Evolutionary conservation across 2,888 invertebrate genomes (phyloP).

Genomic region (Drosophila subquinaria): DNA sequence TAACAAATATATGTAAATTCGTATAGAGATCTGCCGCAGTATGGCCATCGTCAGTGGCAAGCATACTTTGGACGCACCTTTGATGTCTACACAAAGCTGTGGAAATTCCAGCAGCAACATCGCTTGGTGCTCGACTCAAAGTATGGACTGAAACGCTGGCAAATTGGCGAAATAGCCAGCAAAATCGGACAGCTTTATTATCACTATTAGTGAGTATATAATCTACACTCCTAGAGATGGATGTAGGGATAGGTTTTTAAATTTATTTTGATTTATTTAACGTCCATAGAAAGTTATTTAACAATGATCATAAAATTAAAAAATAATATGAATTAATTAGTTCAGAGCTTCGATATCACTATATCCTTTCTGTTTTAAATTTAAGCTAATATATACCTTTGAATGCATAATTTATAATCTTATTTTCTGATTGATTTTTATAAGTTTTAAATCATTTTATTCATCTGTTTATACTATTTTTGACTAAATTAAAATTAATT

Average conservation of each 20-base stretch:
- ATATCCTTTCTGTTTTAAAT: too few relatives aligned
- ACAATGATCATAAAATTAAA: too few relatives aligned
- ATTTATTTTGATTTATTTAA: not conserved
- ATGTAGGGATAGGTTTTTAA: too few relatives aligned
- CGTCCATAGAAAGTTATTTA: too few relatives aligned
- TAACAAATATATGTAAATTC: constrained; percentile 3
- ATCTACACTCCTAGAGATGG: too few relatives aligned
- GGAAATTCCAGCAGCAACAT: constrained; percentile 99
- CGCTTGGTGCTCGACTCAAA: constrained; percentile 95
- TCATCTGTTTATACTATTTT: too few relatives aligned
- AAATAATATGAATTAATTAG: too few relatives aligned
- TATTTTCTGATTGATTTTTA: not conserved
- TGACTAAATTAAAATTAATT: too few relatives aligned
- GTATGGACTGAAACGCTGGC: constrained; percentile 98
- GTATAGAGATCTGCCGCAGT: constrained; percentile 96
- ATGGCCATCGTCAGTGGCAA: constrained; percentile 99
- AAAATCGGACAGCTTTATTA: constrained; percentile 99
- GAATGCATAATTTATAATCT: not conserved
- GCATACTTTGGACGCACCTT: constrained; percentile 98
- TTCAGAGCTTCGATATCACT: too few relatives aligned
- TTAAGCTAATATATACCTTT: too few relatives aligned
- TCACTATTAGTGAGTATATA: constrained; percentile 95
- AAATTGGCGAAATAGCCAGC: constrained; percentile 99
- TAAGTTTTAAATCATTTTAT: too few relatives aligned
- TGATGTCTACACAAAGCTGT: constrained; percentile 98